Evolutionary conservation across 1,140 invertebrate species (phyloP), one percentile per base, ranked within the genome.

Genomic region (Wiebesia pumilae): DNA sequence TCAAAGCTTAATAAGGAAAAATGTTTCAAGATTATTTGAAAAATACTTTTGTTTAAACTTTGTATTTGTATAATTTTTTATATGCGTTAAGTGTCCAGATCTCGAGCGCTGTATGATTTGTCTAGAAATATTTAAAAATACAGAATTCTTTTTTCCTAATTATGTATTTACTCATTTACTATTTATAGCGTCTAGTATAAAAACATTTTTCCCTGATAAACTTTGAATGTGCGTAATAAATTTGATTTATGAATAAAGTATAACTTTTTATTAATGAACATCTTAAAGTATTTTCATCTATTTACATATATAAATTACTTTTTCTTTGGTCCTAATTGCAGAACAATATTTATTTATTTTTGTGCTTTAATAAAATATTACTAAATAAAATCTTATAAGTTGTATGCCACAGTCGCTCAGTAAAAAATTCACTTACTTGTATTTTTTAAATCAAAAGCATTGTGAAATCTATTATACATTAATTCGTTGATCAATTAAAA

Each of bases 1-100:
- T 85, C 84, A 85, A 85, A 80, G 65, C 47, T 62, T 85, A 79
- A 71, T 43, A 3, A 69, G 83, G 51, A 85, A 4, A 21, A 80
- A 62, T 73, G 78, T 73, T 43, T n/a, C 43, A 19, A 27, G 0
- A 40, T 27, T 69, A 27, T 30, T 51, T 71, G 3, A 77, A 84
- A 75, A 83, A 58, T 83, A 83, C n/a, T 40, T 24, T 43, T 82
- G 24, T 27, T 62, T 62, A 62, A 27, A 62, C 27, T 62, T 27
- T 14, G 10, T 62, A 27, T 62, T 62, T 62, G 27, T 62, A 62
- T 14, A 62, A 62, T 62, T 62, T 14, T 62, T 62, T 62, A 62
- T 62, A 62, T 24, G 27, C 21, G 58, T 62, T 24, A 62, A 62
- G 27, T 14, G 10, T 62, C 3, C 27, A 27, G 14, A 62, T 62